A percentile compares a stretch with the other conserved stretches of the same genome.
These are phyloP conservation scores for Andricus curvator DNA, from an alignment of 2,888 invertebrate genomes.

Conservation along the genomic window DNA sequence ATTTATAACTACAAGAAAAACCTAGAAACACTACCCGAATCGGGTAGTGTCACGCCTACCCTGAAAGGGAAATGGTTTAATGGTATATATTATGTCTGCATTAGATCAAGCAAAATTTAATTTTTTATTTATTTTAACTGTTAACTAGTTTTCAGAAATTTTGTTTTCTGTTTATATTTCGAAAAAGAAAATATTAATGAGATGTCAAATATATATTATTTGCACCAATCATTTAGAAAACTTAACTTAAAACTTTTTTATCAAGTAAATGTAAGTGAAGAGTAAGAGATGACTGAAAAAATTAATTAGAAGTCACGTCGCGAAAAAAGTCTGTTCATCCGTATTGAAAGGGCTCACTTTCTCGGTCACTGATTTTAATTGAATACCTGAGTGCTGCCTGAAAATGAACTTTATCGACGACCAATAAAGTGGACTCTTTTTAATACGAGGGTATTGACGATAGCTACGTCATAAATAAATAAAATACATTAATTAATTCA, in stretches of 20 bases:
- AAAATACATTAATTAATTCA: neutral
- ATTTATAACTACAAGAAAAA: too few relatives aligned
- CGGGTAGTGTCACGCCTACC: too few relatives aligned
- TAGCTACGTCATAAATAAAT: neutral
- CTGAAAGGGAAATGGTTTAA: too few relatives aligned
- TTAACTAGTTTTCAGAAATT: too few relatives aligned
- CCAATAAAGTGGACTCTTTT: neutral
- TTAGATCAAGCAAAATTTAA: too few relatives aligned
- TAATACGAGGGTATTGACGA: neutral
- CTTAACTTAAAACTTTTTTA: too few relatives aligned
- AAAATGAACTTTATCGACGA: neutral
- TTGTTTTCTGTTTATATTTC: neutral
- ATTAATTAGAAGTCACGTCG: slow-evolving; percentile 2
- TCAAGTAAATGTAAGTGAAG: too few relatives aligned
- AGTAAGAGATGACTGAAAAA: neutral
- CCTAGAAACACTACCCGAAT: too few relatives aligned
- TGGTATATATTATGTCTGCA: too few relatives aligned
- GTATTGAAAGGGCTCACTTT: too few relatives aligned
- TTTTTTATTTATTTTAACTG: too few relatives aligned
- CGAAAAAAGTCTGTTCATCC: neutral
- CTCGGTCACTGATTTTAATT: neutral
- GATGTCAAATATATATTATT: neutral
- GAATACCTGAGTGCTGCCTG: neutral
- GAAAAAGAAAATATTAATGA: neutral
- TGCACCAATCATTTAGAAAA: too few relatives aligned